Base-by-base conservation (phyloP, 2,888 invertebrate species). In the Boloria euphrosyne region DNA sequence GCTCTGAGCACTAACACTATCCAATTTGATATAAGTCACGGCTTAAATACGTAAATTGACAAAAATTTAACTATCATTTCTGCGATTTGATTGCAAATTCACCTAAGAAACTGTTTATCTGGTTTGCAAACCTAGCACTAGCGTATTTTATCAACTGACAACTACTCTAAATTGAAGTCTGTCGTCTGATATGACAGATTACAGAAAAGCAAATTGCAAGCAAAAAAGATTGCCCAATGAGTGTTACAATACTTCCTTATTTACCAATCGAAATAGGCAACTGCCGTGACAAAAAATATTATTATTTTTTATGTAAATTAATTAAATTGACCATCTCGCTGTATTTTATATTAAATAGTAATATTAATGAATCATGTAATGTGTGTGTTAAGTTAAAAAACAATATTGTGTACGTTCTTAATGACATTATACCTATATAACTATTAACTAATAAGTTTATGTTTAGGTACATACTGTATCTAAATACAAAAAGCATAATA, bases 181-280 rank as follows among this genome's bases (percentile, higher is more conserved):
- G n/a, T n/a, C n/a, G n/a, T n/a, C 22, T 62, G 60, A 67, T 68
- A 58, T 55, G 60, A 70, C 68, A 68, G 61, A 44, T n/a, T n/a
- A n/a, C n/a, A n/a, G 51, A 63, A 63, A 22, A 2, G 54, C 50
- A 50, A 49, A 57, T 55, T 63, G 57, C 63, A 63, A 50, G 57
- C 57, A 57, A 50, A 43, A 50, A 44, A 50, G 57, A 63, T 63
- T 63, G 63, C 63, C 57, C 49, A 50, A 43, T 55, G 4, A 43
- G 4, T 27, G 55, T 57, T 43, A 55, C 63, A 57, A 63, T 51
- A 63, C 17, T 46, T 63, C 55, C 63, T 62, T 59, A 49, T 27
- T 16, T 47, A 47, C n/a, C 5, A n/a, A 47, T n/a, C 16, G 7
- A 47, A 47, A 47, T 47, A 47, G 16, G 16, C 4, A 47, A n/a